Evolutionary conservation across 2,797 vertebrate species (phyloP).

Genomic region (Denticeps clupeoides): DNA sequence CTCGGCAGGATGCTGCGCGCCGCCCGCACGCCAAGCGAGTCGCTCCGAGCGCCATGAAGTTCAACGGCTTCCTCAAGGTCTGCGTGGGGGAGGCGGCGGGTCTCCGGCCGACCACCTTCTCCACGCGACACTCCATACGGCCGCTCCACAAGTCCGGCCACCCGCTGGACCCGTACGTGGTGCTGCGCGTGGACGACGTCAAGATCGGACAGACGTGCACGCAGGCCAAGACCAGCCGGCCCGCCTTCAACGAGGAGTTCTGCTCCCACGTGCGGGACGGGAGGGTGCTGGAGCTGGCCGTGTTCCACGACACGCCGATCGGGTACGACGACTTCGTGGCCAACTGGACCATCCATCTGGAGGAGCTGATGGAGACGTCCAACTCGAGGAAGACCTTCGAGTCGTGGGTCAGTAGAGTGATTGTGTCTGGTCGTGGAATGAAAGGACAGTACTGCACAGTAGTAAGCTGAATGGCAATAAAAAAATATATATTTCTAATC

Average conservation of each 20-base stretch:
- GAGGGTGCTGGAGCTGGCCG: slow-evolving; percentile 74
- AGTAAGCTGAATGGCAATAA: no score
- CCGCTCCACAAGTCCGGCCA: slow-evolving; percentile 74
- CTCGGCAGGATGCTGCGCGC: no score
- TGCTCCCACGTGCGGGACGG: slow-evolving; percentile 70
- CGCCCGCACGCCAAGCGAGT: no score
- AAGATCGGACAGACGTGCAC: slow-evolving; percentile 84
- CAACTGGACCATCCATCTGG: slow-evolving; percentile 81
- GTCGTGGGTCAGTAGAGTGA: slow-evolving; percentile 95
- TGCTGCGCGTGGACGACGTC: slow-evolving; percentile 84
- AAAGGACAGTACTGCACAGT: no score
- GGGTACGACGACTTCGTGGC: slow-evolving; percentile 96
- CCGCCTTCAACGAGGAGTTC: slow-evolving; percentile 89
- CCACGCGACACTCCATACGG: slow-evolving; percentile 76
- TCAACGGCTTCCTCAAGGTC: slow-evolving; percentile 82
- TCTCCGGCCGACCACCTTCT: slow-evolving; percentile 83
- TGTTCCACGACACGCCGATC: slow-evolving; percentile 87
- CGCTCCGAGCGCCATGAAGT: slow-evolving; percentile 88
- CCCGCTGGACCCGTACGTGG: slow-evolving; percentile 83
- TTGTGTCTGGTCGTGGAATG: no score
- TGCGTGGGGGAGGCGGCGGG: slow-evolving; percentile 83
- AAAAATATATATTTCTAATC: no score
- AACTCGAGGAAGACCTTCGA: slow-evolving; percentile 76
- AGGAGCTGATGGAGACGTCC: slow-evolving; percentile 69
- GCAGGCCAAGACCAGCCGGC: slow-evolving; percentile 82